Percentiles rank a stretch among this genome's conserved stretches.
Evolutionary conservation across 2,113 vertebrate genomes (phyloP).

Genomic region (Tretioscincus oriximinensis): DNA sequence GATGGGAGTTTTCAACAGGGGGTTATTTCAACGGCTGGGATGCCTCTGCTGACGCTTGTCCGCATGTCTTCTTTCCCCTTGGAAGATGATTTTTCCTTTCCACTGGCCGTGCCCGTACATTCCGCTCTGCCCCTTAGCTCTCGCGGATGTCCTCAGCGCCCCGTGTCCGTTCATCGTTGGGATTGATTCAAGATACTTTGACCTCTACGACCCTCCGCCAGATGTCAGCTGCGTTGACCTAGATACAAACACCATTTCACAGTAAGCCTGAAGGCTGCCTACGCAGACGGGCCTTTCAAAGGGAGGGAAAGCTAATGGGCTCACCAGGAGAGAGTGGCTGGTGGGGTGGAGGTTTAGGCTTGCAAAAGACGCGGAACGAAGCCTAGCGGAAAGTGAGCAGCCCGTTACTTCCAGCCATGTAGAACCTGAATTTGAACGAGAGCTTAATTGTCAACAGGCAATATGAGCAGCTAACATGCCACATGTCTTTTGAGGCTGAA

Average conservation of each 20-base stretch:
- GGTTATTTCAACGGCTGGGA: neutral
- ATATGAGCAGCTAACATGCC: no score
- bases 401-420: no score
- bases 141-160: slow-evolving; percentile 95
- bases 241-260: slow-evolving; percentile 98
- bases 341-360: no score
- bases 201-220: slow-evolving; percentile 93
- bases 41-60: neutral
- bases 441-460: no score
- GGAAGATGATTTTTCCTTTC: slow-evolving; percentile 98
- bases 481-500: no score
- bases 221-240: slow-evolving; percentile 97
- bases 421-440: no score
- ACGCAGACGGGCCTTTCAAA: neutral
- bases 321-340: neutral
- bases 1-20: neutral
- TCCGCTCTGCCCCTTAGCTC: slow-evolving; percentile 92
- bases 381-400: no score
- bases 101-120: slow-evolving; percentile 98
- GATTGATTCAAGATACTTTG: slow-evolving; percentile 97
- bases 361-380: no score
- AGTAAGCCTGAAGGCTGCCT: slow-evolving; percentile 80
- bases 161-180: slow-evolving; percentile 98
- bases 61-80: slow-evolving; percentile 34
- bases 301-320: neutral